Evolutionary conservation across 2,888 invertebrate species (phyloP).

Genomic region (Achlya flavicornis): DNA sequence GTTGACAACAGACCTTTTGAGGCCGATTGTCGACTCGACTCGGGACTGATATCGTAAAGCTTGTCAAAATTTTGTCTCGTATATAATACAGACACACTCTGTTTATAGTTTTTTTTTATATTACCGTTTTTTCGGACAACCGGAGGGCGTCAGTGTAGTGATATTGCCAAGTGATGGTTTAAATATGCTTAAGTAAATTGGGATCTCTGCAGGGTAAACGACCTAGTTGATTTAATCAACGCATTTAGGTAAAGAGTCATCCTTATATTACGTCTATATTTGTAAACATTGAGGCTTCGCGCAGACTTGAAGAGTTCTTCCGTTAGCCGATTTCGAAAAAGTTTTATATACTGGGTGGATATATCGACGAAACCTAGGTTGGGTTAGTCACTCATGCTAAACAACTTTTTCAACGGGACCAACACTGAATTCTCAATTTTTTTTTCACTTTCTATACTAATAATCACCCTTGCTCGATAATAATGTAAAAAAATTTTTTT

Average conservation of each 20-base stretch:
- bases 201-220: not conserved
- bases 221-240: not conserved
- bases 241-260: slow-evolving; percentile 1
- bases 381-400: no score
- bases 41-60: not conserved
- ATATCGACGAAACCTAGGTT: no score
- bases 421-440: no score
- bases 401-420: no score
- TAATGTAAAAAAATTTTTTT: no score
- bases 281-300: not conserved
- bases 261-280: slow-evolving; percentile 1
- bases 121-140: not conserved
- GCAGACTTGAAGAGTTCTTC: no score
- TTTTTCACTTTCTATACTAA: no score
- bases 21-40: no score
- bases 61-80: not conserved
- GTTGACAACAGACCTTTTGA: no score
- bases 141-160: not conserved
- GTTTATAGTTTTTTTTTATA: not conserved
- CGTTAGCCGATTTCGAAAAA: no score
- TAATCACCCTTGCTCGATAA: no score
- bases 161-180: not conserved
- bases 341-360: no score
- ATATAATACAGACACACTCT: slow-evolving; percentile 3
- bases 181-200: not conserved